These are phyloP conservation scores for Hyposoter dolosus DNA, from an alignment of 2,888 invertebrate species.

Conservation along the genomic window DNA sequence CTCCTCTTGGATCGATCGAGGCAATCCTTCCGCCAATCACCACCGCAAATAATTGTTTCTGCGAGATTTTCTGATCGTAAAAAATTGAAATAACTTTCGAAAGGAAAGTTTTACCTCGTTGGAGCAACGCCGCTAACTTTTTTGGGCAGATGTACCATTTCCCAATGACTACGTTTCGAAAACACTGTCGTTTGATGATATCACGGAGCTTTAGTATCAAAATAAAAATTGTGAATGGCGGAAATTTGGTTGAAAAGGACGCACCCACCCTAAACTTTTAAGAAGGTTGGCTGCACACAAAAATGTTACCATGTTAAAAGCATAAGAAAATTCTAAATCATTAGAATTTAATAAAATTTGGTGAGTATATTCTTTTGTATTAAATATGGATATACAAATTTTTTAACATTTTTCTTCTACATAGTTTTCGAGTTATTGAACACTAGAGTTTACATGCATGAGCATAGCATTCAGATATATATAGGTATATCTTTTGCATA, in stretches of 20 bases:
- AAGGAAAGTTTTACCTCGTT: background rate
- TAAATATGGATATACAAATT: too few species aligned
- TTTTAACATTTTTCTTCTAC: too few species aligned
- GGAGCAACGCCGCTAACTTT: conserved; percentile 11
- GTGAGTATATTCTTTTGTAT: too few species aligned
- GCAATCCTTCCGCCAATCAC: too few species aligned
- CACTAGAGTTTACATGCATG: too few species aligned
- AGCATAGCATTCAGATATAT: too few species aligned
- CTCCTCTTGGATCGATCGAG: background rate
- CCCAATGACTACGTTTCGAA: background rate
- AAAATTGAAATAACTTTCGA: background rate
- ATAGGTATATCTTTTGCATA: too few species aligned
- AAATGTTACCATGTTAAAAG: too few species aligned
- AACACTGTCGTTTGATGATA: background rate
- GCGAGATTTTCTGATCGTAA: background rate
- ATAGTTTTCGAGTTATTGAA: too few species aligned
- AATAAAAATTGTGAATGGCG: background rate
- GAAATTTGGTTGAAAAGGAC: conserved; percentile 5
- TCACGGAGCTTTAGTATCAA: background rate
- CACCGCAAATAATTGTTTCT: background rate
- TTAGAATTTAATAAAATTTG: too few species aligned
- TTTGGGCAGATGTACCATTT: conserved; percentile 20
- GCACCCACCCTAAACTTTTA: background rate
- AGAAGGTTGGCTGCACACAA: too few species aligned
- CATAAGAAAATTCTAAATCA: too few species aligned